Percentiles rank a stretch among this genome's conserved stretches.
Evolutionary conservation across 1,140 invertebrate genomes (phyloP).

Genomic region (Triops longicaudatus): DNA sequence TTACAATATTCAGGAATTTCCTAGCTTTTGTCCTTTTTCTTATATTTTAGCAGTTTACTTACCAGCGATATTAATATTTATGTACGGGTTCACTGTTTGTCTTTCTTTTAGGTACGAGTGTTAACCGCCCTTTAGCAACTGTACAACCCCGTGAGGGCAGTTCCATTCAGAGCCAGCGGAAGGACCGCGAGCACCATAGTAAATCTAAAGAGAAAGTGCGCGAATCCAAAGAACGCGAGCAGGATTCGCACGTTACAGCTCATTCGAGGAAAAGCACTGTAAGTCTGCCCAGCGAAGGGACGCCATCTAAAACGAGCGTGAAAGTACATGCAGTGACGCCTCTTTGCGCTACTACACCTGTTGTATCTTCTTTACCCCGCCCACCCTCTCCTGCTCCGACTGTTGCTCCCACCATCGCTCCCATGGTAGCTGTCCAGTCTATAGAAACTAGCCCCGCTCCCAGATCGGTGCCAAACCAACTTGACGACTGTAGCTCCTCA

Average conservation of each 20-base stretch:
- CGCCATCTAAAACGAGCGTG: conserved; percentile 10
- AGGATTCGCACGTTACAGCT: background rate
- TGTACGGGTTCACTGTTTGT: too few species aligned
- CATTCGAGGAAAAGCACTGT: background rate
- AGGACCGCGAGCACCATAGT: conserved; percentile 15
- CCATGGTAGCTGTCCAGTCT: background rate
- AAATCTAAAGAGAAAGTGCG: background rate
- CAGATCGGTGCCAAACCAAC: background rate
- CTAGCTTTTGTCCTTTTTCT: too few species aligned
- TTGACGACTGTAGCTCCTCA: background rate
- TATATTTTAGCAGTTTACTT: background rate
- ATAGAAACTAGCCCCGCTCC: background rate
- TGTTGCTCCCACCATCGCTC: background rate
- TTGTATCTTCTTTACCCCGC: background rate
- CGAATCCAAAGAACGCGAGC: background rate
- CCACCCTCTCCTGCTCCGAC: background rate
- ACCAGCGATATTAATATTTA: background rate
- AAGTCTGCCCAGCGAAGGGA: conserved; percentile 16
- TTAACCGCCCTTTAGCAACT: conserved; percentile 18
- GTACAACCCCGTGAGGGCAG: conserved; percentile 18
- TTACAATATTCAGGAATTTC: too few species aligned
- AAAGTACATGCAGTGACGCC: conserved; percentile 23
- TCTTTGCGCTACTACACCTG: background rate
- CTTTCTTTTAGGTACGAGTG: background rate
- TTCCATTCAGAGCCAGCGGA: background rate